Evolutionary conservation across 2,113 vertebrate genomes (phyloP).

Genomic region (Micronisus gabar): DNA sequence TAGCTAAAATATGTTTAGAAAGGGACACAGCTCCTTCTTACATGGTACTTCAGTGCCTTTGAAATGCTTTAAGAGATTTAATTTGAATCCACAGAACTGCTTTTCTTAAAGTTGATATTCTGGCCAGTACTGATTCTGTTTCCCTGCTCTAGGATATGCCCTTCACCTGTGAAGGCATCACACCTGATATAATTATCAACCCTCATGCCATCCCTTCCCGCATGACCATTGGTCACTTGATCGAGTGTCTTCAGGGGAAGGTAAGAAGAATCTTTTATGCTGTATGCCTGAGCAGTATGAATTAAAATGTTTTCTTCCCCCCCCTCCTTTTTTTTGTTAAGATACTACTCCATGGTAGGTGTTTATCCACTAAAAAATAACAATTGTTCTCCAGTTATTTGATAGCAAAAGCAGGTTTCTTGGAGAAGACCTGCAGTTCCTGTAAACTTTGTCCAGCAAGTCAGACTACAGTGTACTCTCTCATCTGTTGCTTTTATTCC

Average conservation of each 20-base stretch:
- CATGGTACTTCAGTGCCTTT: background rate
- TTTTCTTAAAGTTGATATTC: background rate
- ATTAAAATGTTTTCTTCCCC: background rate
- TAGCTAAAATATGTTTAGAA: background rate
- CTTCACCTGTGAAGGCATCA: slow-evolving; percentile 97
- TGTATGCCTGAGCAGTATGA: background rate
- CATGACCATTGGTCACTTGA: slow-evolving; percentile 98
- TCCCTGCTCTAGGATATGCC: slow-evolving; percentile 89
- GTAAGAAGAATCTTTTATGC: slow-evolving; percentile 62
- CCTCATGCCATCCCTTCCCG: slow-evolving; percentile 98
- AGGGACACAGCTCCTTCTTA: background rate
- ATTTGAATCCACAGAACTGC: background rate
- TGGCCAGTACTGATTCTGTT: background rate
- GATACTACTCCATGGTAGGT: background rate
- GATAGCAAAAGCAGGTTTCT: background rate
- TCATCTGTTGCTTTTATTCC: background rate
- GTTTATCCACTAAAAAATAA: background rate
- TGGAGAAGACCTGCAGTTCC: background rate
- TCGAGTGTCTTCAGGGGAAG: slow-evolving; percentile 99
- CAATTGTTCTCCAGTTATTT: background rate
- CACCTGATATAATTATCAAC: slow-evolving; percentile 98
- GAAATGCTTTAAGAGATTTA: background rate
- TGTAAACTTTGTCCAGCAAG: background rate
- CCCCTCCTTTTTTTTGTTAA: background rate
- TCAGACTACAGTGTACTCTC: background rate